Evolutionary conservation across 2,797 vertebrate species (phyloP).

Genomic region (Phrynocephalus guinanensis): DNA sequence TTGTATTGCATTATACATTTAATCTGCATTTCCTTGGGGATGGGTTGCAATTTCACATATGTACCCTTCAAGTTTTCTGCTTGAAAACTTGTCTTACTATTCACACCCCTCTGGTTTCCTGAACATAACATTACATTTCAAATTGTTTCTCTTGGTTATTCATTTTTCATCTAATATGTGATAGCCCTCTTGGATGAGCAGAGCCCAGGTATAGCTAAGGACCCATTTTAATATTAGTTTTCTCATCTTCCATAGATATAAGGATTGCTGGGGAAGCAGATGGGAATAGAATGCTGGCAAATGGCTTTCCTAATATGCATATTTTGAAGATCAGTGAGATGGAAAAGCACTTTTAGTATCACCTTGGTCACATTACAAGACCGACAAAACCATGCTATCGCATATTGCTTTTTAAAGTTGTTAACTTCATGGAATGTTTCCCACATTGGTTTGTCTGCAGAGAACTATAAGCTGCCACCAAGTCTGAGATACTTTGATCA

Average conservation of each 20-base stretch:
- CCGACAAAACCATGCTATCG: neutral
- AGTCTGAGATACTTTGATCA: neutral
- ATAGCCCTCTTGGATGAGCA: slow-evolving; percentile 1
- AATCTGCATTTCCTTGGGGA: slow-evolving; percentile 8
- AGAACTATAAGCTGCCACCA: neutral
- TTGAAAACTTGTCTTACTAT: slow-evolving; percentile 23
- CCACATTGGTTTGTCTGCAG: neutral
- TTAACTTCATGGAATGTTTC: neutral
- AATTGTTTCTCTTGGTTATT: neutral
- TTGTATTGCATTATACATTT: slow-evolving; percentile 5
- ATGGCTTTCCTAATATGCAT: slow-evolving; percentile 28
- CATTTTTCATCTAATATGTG: slow-evolving; percentile 12
- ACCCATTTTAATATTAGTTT: slow-evolving; percentile 13
- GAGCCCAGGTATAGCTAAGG: neutral
- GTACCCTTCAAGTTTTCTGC: neutral
- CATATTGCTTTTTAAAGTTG: neutral
- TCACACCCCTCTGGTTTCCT: slow-evolving; percentile 2
- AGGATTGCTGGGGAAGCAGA: slow-evolving; percentile 3
- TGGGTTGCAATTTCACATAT: slow-evolving; percentile 19
- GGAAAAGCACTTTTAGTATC: slow-evolving; percentile 13
- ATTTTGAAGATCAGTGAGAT: slow-evolving; percentile 16
- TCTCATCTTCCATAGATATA: neutral
- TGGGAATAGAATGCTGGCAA: slow-evolving; percentile 5
- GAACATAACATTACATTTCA: neutral
- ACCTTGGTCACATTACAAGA: slow-evolving; percentile 8